Base-by-base conservation (phyloP, 2,797 vertebrate species). In the Manis javanica region DNA sequence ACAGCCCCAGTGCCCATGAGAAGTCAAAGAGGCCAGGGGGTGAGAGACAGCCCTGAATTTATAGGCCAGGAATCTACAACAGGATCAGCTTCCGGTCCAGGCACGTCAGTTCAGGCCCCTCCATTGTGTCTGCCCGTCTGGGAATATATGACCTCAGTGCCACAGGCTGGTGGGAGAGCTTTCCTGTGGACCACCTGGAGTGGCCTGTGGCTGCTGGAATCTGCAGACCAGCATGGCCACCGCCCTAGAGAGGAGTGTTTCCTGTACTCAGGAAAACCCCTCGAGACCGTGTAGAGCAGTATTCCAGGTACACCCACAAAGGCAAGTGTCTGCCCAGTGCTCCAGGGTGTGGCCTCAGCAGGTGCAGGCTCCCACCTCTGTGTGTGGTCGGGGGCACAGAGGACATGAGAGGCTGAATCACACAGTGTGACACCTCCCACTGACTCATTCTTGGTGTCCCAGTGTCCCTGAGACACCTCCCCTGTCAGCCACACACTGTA, bases 291-390 rank as follows among this genome's bases (percentile, higher is more conserved):
- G 39, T 5, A 13, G 29, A 74, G 46, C 64, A 37, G 6, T 1
- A 3, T 24, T 29, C 23, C 23, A 64, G n/a, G 39, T n/a, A n/a
- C 9, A 55, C 72, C 21, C 72, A 15, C 12, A 2, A 78, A 12
- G 24, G 34, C 13, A 16, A 37, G 8, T 29, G 10, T 53, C 53
- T 68, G 53, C 63, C 81, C 23, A 2, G 3, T 12, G 37, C 31
- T 59, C 61, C 13, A 1, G 37, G 21, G 0, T 1, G 2, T 12
- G 64, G 49, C 74, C 57, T 72, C 24, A 0, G 5, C 0, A 0
- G 12, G 2, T 16, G 0, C 10, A 6, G 57, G 18, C n/a, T 21
- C 6, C 12, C 29, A 68, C 15, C 55, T 34, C 46, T 46, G 39
- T 14, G 24, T 83, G 16, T 4, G 6, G 6, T 5, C 14, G 7